Percentiles rank a stretch among this genome's conserved stretches.
phyloP scores from a whole-genome alignment of 2,113 vertebrate species.

The Pholis gunnellus region DNA sequence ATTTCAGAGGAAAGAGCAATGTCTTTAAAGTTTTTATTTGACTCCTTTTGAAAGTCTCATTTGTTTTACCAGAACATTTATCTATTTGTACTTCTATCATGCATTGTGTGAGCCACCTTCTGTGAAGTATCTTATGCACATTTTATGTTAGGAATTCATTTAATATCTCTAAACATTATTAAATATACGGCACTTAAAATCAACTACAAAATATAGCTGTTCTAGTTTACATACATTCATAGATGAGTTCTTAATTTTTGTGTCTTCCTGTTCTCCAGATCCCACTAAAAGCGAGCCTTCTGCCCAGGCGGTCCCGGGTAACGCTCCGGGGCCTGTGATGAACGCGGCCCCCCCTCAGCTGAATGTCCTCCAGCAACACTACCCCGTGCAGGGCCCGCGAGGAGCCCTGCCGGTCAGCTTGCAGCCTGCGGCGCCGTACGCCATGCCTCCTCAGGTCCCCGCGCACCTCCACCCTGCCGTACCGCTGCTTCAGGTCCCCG shows the following conservation, averaged over 20 bases:
- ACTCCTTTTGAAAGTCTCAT: constrained; percentile 7
- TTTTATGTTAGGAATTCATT: background rate
- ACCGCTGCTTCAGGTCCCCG: constrained; percentile 90
- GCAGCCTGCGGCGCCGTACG: constrained; percentile 86
- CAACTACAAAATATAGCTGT: background rate
- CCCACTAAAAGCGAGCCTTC: constrained; percentile 86
- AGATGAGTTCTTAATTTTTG: background rate
- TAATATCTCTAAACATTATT: background rate
- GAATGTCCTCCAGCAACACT: constrained; percentile 83
- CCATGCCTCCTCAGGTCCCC: constrained; percentile 88
- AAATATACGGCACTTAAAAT: background rate
- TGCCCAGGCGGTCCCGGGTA: constrained; percentile 84
- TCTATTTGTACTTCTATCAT: background rate
- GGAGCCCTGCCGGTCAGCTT: constrained; percentile 86
- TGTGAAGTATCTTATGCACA: background rate
- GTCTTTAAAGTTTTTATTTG: constrained; percentile 2
- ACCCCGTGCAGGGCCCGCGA: constrained; percentile 84
- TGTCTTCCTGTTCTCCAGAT: constrained; percentile 82
- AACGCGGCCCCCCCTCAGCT: constrained; percentile 86
- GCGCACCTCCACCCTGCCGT: constrained; percentile 90
- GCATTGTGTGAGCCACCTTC: background rate
- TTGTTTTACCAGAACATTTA: background rate
- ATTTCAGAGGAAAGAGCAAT: background rate
- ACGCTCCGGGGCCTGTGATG: constrained; percentile 87
- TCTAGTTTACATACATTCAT: background rate